Evolutionary conservation across 2,113 vertebrate genomes (phyloP).

Genomic region (Podarcis cretensis): DNA sequence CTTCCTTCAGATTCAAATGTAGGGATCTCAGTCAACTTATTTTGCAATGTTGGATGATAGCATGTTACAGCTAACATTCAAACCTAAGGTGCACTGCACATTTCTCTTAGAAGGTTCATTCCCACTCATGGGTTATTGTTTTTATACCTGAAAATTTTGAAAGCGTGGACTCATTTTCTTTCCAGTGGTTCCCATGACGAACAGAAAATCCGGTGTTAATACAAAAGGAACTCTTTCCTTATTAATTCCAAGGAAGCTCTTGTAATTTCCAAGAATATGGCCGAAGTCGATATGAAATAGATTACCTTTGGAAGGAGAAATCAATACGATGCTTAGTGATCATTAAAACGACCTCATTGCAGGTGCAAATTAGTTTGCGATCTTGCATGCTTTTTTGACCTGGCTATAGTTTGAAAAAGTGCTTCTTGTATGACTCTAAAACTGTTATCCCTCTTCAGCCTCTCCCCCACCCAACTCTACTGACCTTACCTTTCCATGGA

Average conservation of each 20-base stretch:
- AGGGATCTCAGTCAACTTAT: neutral
- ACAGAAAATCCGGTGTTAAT: conserved; percentile 96
- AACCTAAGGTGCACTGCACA: neutral
- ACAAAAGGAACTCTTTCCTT: conserved; percentile 98
- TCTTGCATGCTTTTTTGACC: neutral
- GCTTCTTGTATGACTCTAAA: neutral
- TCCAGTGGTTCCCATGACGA: conserved; percentile 94
- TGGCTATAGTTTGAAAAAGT: neutral
- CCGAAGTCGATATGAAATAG: conserved; percentile 99
- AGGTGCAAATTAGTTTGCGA: neutral
- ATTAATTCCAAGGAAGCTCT: conserved; percentile 98
- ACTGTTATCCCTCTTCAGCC: neutral
- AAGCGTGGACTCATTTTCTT: conserved; percentile 96
- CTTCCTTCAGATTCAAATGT: neutral
- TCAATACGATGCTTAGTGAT: conserved; percentile 38
- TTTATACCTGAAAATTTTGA: conserved; percentile 94
- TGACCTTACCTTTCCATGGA: neutral
- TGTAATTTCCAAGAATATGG: conserved; percentile 99
- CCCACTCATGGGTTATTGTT: neutral
- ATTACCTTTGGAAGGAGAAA: conserved; percentile 83
- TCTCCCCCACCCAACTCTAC: neutral
- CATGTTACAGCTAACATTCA: neutral
- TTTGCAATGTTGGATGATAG: no score
- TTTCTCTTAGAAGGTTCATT: conserved; percentile 14
- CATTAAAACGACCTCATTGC: neutral